Evolutionary conservation across 2,113 vertebrate species (phyloP), one percentile per base, ranked within the genome.

Genomic region (Gymnocephalus cernua): DNA sequence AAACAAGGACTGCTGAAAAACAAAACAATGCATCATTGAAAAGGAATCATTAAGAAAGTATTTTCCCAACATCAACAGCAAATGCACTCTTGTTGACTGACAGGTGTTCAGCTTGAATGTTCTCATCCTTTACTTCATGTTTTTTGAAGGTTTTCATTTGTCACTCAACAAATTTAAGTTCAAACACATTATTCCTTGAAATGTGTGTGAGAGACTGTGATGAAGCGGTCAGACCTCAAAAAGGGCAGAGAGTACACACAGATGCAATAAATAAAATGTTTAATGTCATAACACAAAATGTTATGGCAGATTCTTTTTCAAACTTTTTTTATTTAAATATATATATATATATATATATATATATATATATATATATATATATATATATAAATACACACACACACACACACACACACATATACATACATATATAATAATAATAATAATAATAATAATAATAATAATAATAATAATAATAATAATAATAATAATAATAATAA

Each of bases 1-100:
- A 72, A 70, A 81, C 44, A 64, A 63, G 1, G 16, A 57, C 21
- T 2, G 48, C 25, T 72, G 23, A 77, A 48, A 21, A 47, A 77
- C 15, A 25, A 35, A 65, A 84, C 81, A 86, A 85, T 66, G 18
- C 25, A 19, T 62, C 44, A 32, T 21, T 82, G 58, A 70, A 65
- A 63, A 59, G 23, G 5, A 64, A 21, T 1, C n/a, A n/a, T n/a
- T n/a, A n/a, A n/a, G n/a, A n/a, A 16, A 62, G 57, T 15, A 44
- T 71, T 87, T 84, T 68, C 53, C 71, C 67, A 77, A 75, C 62
- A 47, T 44, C 56, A 9, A 15, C n/a, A 9, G 44, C 41, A 65
- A 57, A 75, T 15, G 47, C 32, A 4, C 44, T 35, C 38, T 59
- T 63, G 50, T 48, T 64, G 51, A 61, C 14, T 32, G 38, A 25